phyloP scores from a whole-genome alignment of 2,113 vertebrate genomes.

The Agapornis roseicollis region DNA sequence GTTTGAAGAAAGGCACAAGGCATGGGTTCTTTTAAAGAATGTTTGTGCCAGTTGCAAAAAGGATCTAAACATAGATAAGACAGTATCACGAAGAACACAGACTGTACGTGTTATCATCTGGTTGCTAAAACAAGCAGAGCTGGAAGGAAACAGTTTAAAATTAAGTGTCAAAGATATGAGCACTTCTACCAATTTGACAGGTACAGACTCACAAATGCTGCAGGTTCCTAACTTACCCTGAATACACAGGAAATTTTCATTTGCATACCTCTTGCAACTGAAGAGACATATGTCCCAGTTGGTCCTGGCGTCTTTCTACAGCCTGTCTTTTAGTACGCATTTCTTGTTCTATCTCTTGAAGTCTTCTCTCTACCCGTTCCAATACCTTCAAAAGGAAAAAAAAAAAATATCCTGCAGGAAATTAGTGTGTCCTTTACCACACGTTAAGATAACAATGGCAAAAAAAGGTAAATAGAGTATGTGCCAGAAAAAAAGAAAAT shows the following conservation, averaged over 20 bases:
- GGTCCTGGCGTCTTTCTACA: constrained; percentile 76
- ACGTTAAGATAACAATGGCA: background rate
- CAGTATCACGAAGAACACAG: background rate
- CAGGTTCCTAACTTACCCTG: background rate
- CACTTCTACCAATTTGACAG: background rate
- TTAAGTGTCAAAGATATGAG: background rate
- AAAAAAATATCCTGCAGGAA: background rate
- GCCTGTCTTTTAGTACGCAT: constrained; percentile 77
- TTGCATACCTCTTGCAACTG: constrained; percentile 84
- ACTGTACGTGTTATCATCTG: background rate
- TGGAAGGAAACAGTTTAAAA: background rate
- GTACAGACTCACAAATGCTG: background rate
- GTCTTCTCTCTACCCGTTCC: constrained; percentile 84
- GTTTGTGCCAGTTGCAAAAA: background rate
- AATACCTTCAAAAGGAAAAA: constrained; percentile 76
- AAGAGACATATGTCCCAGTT: constrained; percentile 75
- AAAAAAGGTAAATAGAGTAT: background rate
- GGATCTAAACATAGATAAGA: background rate
- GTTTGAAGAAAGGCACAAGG: background rate
- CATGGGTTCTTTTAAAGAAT: background rate
- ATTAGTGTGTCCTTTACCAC: background rate
- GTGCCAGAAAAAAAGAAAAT: background rate
- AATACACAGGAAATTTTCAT: background rate
- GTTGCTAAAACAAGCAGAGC: background rate
- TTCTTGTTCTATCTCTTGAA: constrained; percentile 88